Evolutionary conservation across 53 echinoderm and acorn worm genomes (phyloP), one percentile per base, ranked within the genome.

Genomic region (Zoroaster sp.): DNA sequence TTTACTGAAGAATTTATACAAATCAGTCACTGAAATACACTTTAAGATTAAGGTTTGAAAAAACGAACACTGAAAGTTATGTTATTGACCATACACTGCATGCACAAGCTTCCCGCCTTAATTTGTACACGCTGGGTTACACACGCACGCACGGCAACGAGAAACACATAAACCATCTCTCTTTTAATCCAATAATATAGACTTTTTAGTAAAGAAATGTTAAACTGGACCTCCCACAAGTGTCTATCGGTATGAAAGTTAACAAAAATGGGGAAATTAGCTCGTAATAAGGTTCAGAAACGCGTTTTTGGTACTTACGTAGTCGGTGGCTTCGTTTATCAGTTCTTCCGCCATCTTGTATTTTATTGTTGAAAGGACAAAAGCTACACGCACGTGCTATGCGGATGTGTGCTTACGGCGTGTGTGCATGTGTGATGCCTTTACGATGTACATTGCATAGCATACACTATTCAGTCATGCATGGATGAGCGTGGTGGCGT

Each of bases 311-410:
- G 20, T 42, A 66, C 66, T 41, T 42, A 63, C 66, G 41, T 13
- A 10, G 21, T 81, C 17, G 30, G 21, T 41, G 25, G 1, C 36
- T 40, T 81, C 81, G 42, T 43, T 42, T 23, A n/a, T 81, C 79
- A 66, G 81, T 32, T 81, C 81, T 81, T 81, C 81, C 81, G 81
- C 81, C 81, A 81, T 81, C 46, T 81, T 81, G 81, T 43, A 81
- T 63, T 66, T n/a, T 6, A 1, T 35, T 10, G 12, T 32, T 20
- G 14, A 65, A 43, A 67, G 63, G 31, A 55, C 79, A 79, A 74
- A 74, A 74, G 67, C 67, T 40, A 39, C 40, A 81, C 67, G 40
- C n/a, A n/a, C n/a, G n/a, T n/a, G n/a, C n/a, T n/a, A n/a, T 72
- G 72, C 47, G 36, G 5, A 55, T 14, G 21, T 18, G 66, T 13